Conservation (phyloP, 2,113 vertebrate species). For the Manacus vitellinus region DNA sequence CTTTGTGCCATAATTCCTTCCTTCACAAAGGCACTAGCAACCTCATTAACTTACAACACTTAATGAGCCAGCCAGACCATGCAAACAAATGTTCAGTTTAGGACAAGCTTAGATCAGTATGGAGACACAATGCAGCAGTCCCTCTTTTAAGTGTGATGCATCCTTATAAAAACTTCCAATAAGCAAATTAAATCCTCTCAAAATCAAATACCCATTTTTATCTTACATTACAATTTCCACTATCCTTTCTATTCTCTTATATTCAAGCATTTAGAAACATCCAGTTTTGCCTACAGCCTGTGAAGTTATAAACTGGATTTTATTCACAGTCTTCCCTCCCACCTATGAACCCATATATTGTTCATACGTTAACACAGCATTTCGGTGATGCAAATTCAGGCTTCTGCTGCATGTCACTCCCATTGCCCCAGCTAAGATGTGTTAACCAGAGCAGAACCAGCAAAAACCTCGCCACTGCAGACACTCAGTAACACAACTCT, state of each 20-base stretch:
- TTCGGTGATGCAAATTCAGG: neutral
- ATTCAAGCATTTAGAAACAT: neutral
- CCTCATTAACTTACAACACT: neutral
- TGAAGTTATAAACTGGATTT: neutral
- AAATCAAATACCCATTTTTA: neutral
- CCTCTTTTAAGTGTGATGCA: accelerated
- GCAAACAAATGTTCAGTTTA: accelerated
- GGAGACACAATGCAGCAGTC: neutral
- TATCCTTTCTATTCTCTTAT: neutral
- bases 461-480: accelerated
- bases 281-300: neutral
- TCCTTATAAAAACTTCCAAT: neutral
- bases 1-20: neutral
- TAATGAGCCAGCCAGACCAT: neutral
- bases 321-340: neutral
- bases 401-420: neutral
- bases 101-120: neutral
- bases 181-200: neutral
- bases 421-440: neutral
- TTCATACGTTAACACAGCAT: neutral
- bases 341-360: accelerated
- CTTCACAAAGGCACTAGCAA: neutral
- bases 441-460: neutral
- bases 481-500: neutral
- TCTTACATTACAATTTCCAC: no score